Evolutionary conservation across 2,888 invertebrate species (phyloP).

Genomic region (Volucella inflata): DNA sequence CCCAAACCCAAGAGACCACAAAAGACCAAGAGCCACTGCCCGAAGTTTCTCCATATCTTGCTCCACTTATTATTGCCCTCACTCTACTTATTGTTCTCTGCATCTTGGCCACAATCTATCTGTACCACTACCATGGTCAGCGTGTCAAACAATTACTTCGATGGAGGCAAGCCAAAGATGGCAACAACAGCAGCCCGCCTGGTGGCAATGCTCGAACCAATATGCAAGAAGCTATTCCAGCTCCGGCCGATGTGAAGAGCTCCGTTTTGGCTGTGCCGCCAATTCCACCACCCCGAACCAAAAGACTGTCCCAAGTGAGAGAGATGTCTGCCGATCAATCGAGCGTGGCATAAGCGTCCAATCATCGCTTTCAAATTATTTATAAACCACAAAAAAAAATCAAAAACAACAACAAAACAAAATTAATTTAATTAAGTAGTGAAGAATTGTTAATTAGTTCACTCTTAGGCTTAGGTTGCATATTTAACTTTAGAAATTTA

Average conservation of each 20-base stretch:
- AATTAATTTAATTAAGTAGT: no score
- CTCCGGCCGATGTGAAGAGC: conserved; percentile 37
- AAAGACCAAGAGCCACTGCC: conserved; percentile 70
- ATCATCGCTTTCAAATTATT: conserved; percentile 38
- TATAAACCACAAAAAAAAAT: conserved; percentile 40
- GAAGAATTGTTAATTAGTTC: conserved; percentile 24
- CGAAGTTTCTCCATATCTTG: conserved; percentile 83
- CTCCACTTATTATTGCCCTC: conserved; percentile 87
- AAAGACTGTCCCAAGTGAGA: conserved; percentile 79
- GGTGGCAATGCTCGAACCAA: conserved; percentile 52
- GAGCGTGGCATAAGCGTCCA: conserved; percentile 77
- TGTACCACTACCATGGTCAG: conserved; percentile 90
- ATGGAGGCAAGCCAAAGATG: conserved; percentile 79
- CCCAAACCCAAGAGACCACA: conserved; percentile 75
- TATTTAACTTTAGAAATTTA: conserved; percentile 20
- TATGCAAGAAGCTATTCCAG: conserved; percentile 59
- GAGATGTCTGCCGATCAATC: conserved; percentile 79
- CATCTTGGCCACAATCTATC: conserved; percentile 88
- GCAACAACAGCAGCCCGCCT: conserved; percentile 14
- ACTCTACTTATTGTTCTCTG: conserved; percentile 88
- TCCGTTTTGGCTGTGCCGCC: conserved; percentile 76
- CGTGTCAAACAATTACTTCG: conserved; percentile 87
- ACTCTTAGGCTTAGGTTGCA: conserved; percentile 30
- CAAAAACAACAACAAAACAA: no score
- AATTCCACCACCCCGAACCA: conserved; percentile 81